Conservation (phyloP, 2,113 vertebrate genomes). For the Mesoclemmys tuberculata region DNA sequence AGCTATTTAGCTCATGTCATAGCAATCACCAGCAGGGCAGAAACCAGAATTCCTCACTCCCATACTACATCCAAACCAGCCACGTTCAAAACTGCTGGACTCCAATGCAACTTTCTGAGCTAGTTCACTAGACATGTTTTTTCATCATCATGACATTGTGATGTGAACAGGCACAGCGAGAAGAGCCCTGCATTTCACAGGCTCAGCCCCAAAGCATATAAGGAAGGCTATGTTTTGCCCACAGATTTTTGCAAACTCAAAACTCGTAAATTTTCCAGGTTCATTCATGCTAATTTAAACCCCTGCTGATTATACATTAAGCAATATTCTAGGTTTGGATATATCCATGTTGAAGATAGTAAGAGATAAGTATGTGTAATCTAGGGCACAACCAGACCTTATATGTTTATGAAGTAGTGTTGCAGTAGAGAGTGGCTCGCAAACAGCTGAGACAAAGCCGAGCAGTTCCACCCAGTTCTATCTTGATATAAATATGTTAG, state of each 20-base stretch:
- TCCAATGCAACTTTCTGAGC: neutral
- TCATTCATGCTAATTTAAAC: neutral
- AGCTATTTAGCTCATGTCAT: neutral
- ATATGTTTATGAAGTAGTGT: neutral
- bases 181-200: neutral
- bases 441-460: neutral
- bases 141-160: neutral
- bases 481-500: neutral
- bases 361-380: neutral
- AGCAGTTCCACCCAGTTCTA: neutral
- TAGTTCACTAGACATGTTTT: neutral
- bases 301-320: neutral
- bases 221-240: neutral
- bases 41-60: neutral
- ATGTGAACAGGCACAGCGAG: neutral
- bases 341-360: neutral
- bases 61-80: neutral
- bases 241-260: neutral
- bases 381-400: neutral
- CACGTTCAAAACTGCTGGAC: neutral
- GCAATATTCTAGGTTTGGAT: neutral
- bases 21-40: neutral
- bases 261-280: neutral
- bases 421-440: neutral
- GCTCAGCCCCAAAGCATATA: neutral